Base-by-base conservation (phyloP, 2,888 invertebrate species). In the Deroplatys truncata region DNA sequence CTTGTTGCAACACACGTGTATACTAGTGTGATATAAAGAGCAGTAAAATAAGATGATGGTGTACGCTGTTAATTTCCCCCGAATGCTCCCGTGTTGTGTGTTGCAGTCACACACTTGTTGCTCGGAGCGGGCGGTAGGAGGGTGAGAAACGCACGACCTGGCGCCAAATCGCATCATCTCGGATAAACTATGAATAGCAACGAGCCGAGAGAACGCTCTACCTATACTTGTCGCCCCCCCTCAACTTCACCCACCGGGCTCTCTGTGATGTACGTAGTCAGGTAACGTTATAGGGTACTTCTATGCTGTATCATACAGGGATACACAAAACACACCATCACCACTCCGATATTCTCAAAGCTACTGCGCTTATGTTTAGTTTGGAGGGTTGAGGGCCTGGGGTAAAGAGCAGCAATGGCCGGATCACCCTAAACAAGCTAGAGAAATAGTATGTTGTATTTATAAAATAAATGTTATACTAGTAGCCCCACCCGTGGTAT, bases 181-280 rank as follows among this genome's bases (percentile, higher is more conserved):
- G 87, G 87, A 87, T 87, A 87, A 87, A 87, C 87, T 87, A 87
- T 87, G 87, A 87, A 87, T 87, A 87, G 87, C 87, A 87, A 87
- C 87, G 87, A 87, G 83, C 87, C 72, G 87, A 31, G 86, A 29
- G 86, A 29, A 29, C 35, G 56, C 25, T 72, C 56, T 72, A 72
- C 56, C 56, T 72, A 72, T 72, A 72, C 56, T 72, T 72, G 56
- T 72, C 56, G 25, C 56, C 20, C 56, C 56, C 56, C 56, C 3
- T 4, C 25, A 3, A 72, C 20, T 5, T 5, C 20, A 1, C 56
- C 25, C 56, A 72, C 20, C 16, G 56, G 10, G 16, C 85, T n/a
- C 35, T 85, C n/a, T 35, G 28, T 29, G 86, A 72, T 86, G 86
- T 82, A 25, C 31, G 29, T 82, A 87, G 87, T 82, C 87, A 87